Conservation (phyloP, 2,888 invertebrate genomes). For the Bellardia bayeri region DNA sequence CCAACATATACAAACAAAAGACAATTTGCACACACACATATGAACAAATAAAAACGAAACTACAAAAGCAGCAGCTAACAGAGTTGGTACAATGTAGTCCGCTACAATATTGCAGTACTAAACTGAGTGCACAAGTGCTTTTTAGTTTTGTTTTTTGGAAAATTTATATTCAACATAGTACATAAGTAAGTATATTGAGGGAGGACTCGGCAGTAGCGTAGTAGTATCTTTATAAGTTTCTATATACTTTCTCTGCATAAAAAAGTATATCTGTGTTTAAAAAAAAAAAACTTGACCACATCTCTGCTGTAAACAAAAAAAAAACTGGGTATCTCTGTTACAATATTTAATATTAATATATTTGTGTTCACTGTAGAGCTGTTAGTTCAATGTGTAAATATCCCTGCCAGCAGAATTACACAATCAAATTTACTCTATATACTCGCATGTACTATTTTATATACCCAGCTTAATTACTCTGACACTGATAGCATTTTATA, state of each 20-base stretch:
- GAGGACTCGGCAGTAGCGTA: no score
- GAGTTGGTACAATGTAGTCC: slow-evolving; percentile 17
- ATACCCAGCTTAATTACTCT: slow-evolving; percentile 63
- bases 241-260: no score
- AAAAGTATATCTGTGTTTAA: no score
- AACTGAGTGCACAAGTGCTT: neutral
- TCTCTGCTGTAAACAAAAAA: neutral
- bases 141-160: neutral
- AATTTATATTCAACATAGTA: no score
- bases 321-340: neutral
- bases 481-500: slow-evolving; percentile 60
- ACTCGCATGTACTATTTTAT: neutral
- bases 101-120: slow-evolving; percentile 4
- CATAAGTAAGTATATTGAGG: no score
- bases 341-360: neutral
- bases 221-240: no score
- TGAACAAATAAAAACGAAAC: neutral
- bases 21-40: neutral
- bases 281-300: neutral
- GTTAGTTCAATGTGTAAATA: neutral
- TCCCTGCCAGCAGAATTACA: neutral
- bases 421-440: neutral
- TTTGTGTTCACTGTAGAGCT: neutral
- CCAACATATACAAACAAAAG: neutral
- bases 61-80: neutral